A percentile compares a stretch with the other conserved stretches of the same genome.
Conservation (phyloP, 1,140 invertebrate genomes). For the Hyles vespertilio region DNA sequence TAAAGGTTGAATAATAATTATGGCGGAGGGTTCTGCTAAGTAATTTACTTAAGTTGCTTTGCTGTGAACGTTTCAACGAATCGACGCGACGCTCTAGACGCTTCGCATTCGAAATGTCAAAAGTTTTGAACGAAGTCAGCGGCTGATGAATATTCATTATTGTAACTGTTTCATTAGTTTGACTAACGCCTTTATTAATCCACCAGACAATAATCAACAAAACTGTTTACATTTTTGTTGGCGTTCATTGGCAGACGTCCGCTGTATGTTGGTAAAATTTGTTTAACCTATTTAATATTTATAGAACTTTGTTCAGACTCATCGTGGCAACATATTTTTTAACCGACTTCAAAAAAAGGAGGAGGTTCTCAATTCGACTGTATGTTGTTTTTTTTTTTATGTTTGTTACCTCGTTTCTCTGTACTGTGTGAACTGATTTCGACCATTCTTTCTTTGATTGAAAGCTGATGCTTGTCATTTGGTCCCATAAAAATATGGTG, state of each 20-base stretch:
- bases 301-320: too few species aligned
- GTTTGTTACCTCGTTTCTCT: too few species aligned
- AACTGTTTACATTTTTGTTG: background rate
- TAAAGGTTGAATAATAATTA: constrained; percentile 71
- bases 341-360: too few species aligned
- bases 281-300: too few species aligned
- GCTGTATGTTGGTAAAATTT: too few species aligned
- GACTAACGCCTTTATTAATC: constrained; percentile 17
- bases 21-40: constrained; percentile 36
- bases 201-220: constrained; percentile 7
- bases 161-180: constrained; percentile 23
- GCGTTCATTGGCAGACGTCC: background rate
- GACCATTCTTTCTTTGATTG: too few species aligned
- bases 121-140: constrained; percentile 20
- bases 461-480: too few species aligned
- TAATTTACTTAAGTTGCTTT: constrained; percentile 57
- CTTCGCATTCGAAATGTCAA: constrained; percentile 38
- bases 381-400: too few species aligned
- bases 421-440: too few species aligned
- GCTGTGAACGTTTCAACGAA: constrained; percentile 20
- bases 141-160: constrained; percentile 29
- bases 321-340: too few species aligned
- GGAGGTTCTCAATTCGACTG: too few species aligned
- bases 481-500: too few species aligned
- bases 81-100: constrained; percentile 20